Evolutionary conservation across 2,797 vertebrate genomes (phyloP), one percentile per base, ranked within the genome.

Genomic region (Karalla daura): DNA sequence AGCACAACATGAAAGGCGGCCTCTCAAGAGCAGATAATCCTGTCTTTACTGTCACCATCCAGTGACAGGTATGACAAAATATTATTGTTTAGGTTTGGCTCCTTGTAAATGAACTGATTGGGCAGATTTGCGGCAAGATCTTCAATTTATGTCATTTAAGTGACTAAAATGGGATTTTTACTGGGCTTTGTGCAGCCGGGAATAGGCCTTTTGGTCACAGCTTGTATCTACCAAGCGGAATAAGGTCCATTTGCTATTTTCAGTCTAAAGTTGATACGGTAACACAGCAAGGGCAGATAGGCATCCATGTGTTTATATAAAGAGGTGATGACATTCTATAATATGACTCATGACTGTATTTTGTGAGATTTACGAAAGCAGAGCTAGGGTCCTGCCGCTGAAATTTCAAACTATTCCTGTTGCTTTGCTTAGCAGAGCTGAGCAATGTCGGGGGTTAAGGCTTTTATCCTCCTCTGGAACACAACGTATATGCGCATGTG

Each of bases 381-480:
- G 63, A 70, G 41, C 45, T 60, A 37, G 25, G 3, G 18, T 51
- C 65, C 41, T 64, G 36, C 52, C 56, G 41, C 41, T 80, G 33
- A 68, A 68, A 77, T 28, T 70, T 28, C 33, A 24, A 81, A 49
- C 49, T 53, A 35, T 73, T 80, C 54, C 69, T 73, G 70, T 62
- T 69, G 69, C 70, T 86, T 83, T 79, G 60, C 82, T 76, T 66
- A 75, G 65, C 70, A 67, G 71, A 83, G 55, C 49, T 61, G 56
- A 81, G 62, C 41, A 43, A 24, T 70, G 61, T 63, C 32, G 7
- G 75, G 37, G 39, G 65, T 67, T 45, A 23, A 10, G 14, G 17
- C 72, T 88, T 87, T 88, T 83, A 87, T 85, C 76, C 78, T 81
- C 24, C 36, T 69, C 53, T 54, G 62, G 59, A 82, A 74, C 74